Evolutionary conservation across 1,140 invertebrate genomes (phyloP).

Genomic region (Drosophila asahinai): DNA sequence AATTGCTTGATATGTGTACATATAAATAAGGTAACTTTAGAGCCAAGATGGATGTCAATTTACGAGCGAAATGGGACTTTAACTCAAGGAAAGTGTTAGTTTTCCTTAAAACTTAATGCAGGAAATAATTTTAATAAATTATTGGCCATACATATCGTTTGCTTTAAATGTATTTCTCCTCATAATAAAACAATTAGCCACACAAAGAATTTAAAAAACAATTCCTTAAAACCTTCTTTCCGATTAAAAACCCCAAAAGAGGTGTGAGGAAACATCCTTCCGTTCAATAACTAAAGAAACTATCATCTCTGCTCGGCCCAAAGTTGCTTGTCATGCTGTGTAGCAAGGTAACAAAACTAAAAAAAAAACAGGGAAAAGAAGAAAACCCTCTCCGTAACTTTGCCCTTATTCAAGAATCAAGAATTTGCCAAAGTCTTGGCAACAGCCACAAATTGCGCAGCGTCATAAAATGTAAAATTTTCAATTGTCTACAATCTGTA

Average conservation of each 20-base stretch:
- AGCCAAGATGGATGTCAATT: conserved; percentile 35
- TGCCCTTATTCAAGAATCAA: conserved; percentile 23
- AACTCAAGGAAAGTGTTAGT: conserved; percentile 7
- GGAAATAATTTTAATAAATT: neutral
- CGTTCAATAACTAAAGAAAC: conserved; percentile 44
- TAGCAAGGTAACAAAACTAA: conserved; percentile 21
- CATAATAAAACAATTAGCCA: neutral
- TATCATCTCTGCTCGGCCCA: conserved; percentile 16
- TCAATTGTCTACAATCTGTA: conserved; percentile 81
- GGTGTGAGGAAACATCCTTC: conserved; percentile 3
- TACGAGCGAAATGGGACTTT: neutral
- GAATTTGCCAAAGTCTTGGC: conserved; percentile 55
- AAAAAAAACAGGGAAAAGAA: neutral
- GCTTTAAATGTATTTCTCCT: too few species aligned
- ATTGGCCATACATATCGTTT: too few species aligned
- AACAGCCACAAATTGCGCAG: conserved; percentile 74
- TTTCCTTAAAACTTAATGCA: neutral
- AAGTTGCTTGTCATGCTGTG: conserved; percentile 41
- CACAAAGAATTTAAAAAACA: neutral
- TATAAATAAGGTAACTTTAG: conserved; percentile 47
- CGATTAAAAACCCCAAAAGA: too few species aligned
- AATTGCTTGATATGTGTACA: conserved; percentile 45
- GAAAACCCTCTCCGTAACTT: conserved; percentile 2
- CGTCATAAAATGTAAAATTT: conserved; percentile 83
- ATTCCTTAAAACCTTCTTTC: neutral